Evolutionary conservation across 2,888 invertebrate genomes (phyloP), one percentile per base, ranked within the genome.

Genomic region (Leptinotarsa tumamoca): DNA sequence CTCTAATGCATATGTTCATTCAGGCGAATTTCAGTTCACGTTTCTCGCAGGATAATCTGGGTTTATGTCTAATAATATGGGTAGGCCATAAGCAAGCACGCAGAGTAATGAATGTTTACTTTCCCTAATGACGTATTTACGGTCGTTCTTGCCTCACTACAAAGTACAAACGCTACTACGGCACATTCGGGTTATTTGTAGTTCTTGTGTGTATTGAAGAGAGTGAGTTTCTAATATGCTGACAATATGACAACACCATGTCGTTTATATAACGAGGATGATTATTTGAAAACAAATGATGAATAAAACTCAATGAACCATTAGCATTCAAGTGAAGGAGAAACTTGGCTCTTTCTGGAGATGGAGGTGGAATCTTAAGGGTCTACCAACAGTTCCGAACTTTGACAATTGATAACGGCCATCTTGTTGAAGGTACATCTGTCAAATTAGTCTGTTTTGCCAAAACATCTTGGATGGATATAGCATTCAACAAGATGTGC

Each of bases 51-150:
- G 63, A 33, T 27, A 63, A 63, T 33, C 27, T 58, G 43, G 63
- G 63, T 17, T 33, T 33, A 63, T 27, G 63, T 4, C 43, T 33
- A 63, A 63, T 63, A 33, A 43, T 63, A 63, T 63, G 33, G 15
- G 33, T 63, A 33, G 4, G 63, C 63, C 43, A 63, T 63, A 63
- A 63, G 33, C 43, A 33, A 63, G 33, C 33, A 33, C 15, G 63
- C 15, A 63, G 63, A 63, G 63, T 63, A 63, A 63, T 63, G 63
- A 63, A 63, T 63, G 63, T 63, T 63, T 63, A 33, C 63, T 63
- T 63, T 63, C 33, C 63, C 43, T 63, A 63, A 63, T 63, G n/a
- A 18, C 43, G 63, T 63, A 63, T 63, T 63, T 43, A 27, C 17
- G 63, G 63, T n/a, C 7, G 63, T n/a, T n/a, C 3, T 27, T 63